These are phyloP conservation scores for Chrysina gloriosa DNA, from an alignment of 2,888 invertebrate genomes.

Conservation along the genomic window DNA sequence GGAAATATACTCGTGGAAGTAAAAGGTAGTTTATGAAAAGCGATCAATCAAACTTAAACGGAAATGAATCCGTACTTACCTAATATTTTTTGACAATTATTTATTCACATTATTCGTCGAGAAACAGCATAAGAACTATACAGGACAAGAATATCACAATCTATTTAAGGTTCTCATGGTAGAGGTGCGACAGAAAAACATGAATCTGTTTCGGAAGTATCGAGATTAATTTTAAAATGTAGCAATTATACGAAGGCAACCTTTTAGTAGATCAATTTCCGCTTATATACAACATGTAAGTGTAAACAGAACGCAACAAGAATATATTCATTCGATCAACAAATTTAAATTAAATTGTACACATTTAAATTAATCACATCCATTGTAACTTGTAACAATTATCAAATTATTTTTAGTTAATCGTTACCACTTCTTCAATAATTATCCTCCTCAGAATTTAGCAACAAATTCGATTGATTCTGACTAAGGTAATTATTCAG, in stretches of 20 bases:
- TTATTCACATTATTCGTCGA: constrained; percentile 29
- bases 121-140: constrained; percentile 34
- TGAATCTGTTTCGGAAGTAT: not conserved
- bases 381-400: constrained; percentile 28
- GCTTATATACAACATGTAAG: constrained; percentile 5
- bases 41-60: not conserved
- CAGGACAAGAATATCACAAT: constrained; percentile 40
- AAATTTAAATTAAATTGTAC: not conserved
- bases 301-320: not conserved
- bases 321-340: not conserved
- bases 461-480: not conserved
- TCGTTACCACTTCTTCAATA: constrained; percentile 20
- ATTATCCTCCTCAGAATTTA: constrained; percentile 6
- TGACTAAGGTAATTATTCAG: constrained; percentile 12
- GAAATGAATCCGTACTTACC: constrained; percentile 2
- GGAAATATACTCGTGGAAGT: constrained; percentile 28
- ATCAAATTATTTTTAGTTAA: constrained; percentile 27
- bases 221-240: constrained; percentile 14
- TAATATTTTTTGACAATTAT: constrained; percentile 6
- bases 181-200: constrained; percentile 31
- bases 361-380: constrained; percentile 17
- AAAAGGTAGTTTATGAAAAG: constrained; percentile 22
- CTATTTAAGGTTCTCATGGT: constrained; percentile 42
- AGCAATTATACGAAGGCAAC: constrained; percentile 30
- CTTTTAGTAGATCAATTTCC: constrained; percentile 11